These are phyloP conservation scores for Mormoops blainvillei DNA, from an alignment of 2,113 vertebrate genomes.

Conservation along the genomic window DNA sequence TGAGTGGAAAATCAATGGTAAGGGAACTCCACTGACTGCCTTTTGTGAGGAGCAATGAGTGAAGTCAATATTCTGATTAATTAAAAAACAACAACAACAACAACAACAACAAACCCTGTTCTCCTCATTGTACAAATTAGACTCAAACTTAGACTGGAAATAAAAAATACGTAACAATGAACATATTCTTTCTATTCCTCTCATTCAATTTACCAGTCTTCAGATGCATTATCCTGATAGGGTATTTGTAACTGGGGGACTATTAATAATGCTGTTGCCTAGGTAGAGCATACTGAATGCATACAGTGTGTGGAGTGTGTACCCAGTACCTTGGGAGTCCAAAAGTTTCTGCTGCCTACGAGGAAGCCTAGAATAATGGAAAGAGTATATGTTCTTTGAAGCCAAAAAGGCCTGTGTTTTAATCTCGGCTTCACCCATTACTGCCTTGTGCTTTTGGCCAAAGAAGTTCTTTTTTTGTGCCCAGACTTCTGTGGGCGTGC, in stretches of 20 bases:
- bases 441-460: neutral
- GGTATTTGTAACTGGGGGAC: neutral
- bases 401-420: neutral
- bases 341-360: neutral
- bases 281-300: neutral
- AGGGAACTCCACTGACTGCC: neutral
- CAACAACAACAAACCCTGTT: neutral
- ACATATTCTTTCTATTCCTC: neutral
- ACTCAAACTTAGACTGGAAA: neutral
- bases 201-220: neutral
- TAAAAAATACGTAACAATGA: conserved; percentile 28
- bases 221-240: neutral
- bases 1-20: neutral
- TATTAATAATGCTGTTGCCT: neutral
- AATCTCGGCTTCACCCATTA: neutral
- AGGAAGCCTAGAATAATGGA: neutral
- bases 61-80: neutral
- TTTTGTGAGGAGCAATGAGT: neutral
- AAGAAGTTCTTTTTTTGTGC: conserved; percentile 8
- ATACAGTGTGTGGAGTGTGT: neutral
- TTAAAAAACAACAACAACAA: neutral
- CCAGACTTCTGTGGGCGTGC: neutral
- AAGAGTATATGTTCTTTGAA: neutral
- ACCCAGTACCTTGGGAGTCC: neutral
- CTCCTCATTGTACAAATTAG: neutral